phyloP scores from a whole-genome alignment of 2,797 vertebrate genomes.

The Sebastes wilsoni region DNA sequence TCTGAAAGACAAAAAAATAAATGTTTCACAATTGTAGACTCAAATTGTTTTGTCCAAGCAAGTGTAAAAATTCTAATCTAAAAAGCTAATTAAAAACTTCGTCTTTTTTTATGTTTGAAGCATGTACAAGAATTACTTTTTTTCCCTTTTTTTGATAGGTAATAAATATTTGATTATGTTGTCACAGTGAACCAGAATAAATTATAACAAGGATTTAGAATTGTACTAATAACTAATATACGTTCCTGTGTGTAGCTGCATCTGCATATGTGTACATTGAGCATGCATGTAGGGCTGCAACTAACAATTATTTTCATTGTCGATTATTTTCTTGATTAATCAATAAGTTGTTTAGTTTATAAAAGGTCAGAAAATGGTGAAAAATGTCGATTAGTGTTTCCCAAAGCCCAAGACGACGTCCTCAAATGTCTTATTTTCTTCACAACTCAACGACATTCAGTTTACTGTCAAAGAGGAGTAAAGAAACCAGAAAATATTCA shows the following conservation, averaged over 20 bases:
- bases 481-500: no score
- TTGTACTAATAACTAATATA: conserved; percentile 5
- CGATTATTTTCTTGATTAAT: no score
- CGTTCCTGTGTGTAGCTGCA: background rate
- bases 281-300: background rate
- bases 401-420: no score
- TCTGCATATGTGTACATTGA: background rate
- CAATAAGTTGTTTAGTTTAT: no score
- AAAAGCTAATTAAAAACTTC: conserved; percentile 1
- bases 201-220: conserved; percentile 19
- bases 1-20: background rate
- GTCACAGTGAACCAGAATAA: conserved; percentile 33
- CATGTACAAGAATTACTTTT: background rate
- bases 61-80: background rate
- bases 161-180: conserved; percentile 38
- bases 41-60: background rate
- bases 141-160: background rate
- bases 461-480: no score
- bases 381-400: no score
- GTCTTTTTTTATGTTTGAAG: conserved; percentile 14
- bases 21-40: background rate
- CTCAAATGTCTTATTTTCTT: no score
- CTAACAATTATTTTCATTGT: no score
- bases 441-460: no score
- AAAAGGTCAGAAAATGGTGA: no score